Conservation (phyloP, 2,888 invertebrate genomes). For the Euphydryas editha region DNA sequence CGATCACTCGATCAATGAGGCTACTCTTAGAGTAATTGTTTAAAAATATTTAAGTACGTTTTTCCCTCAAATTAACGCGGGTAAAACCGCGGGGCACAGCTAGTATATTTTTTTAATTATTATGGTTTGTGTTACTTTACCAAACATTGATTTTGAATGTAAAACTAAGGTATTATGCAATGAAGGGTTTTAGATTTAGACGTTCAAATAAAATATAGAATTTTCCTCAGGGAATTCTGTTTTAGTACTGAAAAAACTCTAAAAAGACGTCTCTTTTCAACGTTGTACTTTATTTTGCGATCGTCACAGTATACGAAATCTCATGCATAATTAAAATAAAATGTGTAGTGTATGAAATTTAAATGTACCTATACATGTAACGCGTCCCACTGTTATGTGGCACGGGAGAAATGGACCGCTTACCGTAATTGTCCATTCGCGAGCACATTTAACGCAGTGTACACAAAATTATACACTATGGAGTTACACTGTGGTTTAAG, state of each 20-base stretch:
- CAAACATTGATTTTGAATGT: no score
- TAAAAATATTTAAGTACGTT: no score
- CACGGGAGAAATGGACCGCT: constrained; percentile 57
- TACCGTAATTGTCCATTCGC: constrained; percentile 65
- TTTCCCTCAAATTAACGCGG: no score
- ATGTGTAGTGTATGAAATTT: constrained; percentile 9
- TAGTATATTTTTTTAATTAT: no score
- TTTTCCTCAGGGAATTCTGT: no score
- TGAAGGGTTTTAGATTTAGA: no score
- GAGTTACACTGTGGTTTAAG: constrained; percentile 42
- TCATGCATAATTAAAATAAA: constrained; percentile 4
- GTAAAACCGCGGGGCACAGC: no score
- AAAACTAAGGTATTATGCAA: no score
- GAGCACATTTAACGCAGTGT: constrained; percentile 56
- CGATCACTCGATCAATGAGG: no score
- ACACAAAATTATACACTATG: constrained; percentile 61
- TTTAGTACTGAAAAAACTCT: neutral
- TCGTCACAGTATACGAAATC: neutral
- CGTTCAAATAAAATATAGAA: no score
- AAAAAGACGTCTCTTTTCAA: neutral
- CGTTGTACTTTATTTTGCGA: neutral
- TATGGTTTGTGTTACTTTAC: no score
- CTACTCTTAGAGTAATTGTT: no score
- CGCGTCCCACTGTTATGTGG: constrained; percentile 38
- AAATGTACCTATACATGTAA: constrained; percentile 28